Evolutionary conservation across 2,888 invertebrate species (phyloP), one percentile per base, ranked within the genome.

Genomic region (Drosophila anomalata): DNA sequence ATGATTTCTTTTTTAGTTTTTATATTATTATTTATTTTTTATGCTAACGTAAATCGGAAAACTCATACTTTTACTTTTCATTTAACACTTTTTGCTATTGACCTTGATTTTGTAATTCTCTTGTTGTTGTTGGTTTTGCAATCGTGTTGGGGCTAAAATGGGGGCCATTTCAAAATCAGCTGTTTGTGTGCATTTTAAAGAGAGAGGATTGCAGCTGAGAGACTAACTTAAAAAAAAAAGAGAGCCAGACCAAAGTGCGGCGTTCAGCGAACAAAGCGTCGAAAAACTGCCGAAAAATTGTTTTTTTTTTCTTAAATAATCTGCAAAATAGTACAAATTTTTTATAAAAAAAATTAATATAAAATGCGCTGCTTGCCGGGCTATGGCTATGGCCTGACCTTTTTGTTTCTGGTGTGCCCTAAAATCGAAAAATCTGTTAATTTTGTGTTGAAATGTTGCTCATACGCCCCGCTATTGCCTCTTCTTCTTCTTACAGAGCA

Each of bases 401-500:
- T 81, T 74, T 53, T 87, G n/a, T 81, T 87, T 82, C 22, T 87
- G 81, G 81, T 81, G 56, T 52, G 76, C 50, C 46, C 41, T 36
- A n/a, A 20, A 12, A n/a, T 58, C 36, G 7, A 36, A 36, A 47
- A 24, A 56, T 17, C 0, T 36, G 55, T 66, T 47, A 55, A 22
- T 29, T 5, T 14, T 7, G 8, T 6, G 9, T 8, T 22, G 24
- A 14, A 7, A 33, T 8, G 47, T 58, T 42, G 29, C 9, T 56
- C 47, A 48, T 26, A 33, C 48, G 47, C 31, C 39, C 33, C 24
- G 53, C 39, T 39, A 39, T 3, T 41, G 42, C n/a, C 24, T 67
- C 57, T 56, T 50, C 33, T 33, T 51, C 63, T 79, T 79, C 2
- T 17, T 17, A 17, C 70, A 91, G 91, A 89, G 86, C 67, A 90